A percentile compares a stretch with the other conserved stretches of the same genome.
These are phyloP conservation scores for Andrena fulva DNA, from an alignment of 2,888 invertebrate genomes.

Conservation along the genomic window DNA sequence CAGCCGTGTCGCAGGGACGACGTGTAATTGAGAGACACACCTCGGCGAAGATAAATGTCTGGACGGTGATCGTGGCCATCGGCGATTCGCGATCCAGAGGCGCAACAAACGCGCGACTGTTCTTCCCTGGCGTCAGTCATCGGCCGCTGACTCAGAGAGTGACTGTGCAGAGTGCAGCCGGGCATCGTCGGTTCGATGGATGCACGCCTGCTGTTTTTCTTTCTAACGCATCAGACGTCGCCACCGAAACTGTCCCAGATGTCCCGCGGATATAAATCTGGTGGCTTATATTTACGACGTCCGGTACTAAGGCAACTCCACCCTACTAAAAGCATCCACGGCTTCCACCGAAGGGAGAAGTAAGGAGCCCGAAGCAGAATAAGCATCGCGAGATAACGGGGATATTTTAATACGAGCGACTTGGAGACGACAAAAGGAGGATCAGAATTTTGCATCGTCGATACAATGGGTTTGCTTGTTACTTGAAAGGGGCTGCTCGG, in stretches of 20 bases:
- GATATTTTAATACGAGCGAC: constrained; percentile 26
- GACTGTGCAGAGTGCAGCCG: constrained; percentile 21
- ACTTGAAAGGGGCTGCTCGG: neutral
- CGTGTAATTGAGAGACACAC: neutral
- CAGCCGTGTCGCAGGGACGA: neutral
- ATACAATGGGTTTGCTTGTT: neutral
- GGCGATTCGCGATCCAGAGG: neutral
- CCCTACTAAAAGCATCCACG: neutral
- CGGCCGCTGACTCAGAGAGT: constrained; percentile 42
- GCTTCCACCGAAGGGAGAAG: too few species aligned
- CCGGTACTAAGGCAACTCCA: constrained; percentile 43
- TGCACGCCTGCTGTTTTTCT: constrained; percentile 21
- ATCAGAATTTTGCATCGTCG: neutral
- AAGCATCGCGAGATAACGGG: neutral
- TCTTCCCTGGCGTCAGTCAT: constrained; percentile 26
- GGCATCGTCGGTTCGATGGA: constrained; percentile 7
- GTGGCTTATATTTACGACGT: constrained; percentile 44
- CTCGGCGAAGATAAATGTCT: neutral
- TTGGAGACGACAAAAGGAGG: neutral
- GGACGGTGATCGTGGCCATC: neutral
- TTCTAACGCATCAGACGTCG: constrained; percentile 6
- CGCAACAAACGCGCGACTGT: constrained; percentile 26
- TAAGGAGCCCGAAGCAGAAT: neutral
- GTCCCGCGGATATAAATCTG: constrained; percentile 55
- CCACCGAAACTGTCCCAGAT: constrained; percentile 56